Percentiles rank a stretch among this genome's conserved stretches.
These are phyloP conservation scores for Parapsyche elsis DNA, from an alignment of 1,140 invertebrate species.

Conservation along the genomic window DNA sequence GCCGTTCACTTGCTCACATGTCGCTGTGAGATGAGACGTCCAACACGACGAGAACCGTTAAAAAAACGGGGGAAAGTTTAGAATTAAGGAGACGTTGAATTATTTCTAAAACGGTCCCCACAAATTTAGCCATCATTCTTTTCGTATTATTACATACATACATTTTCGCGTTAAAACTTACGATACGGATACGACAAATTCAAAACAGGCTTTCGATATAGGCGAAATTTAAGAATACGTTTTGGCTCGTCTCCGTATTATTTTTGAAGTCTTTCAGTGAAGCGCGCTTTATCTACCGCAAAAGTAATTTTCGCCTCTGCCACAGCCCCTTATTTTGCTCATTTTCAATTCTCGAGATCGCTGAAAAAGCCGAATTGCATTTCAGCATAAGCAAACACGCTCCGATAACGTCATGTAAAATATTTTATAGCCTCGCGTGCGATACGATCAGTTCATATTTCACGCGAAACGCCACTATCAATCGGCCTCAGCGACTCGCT, in stretches of 20 bases:
- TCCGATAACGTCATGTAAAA: constrained; percentile 39
- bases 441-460: constrained; percentile 37
- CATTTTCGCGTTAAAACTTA: too few relatives aligned
- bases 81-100: neutral
- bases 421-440: constrained; percentile 28
- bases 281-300: neutral
- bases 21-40: neutral
- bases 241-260: too few relatives aligned
- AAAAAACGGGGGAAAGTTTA: neutral
- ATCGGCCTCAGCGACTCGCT: neutral
- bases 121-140: neutral
- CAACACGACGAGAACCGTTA: neutral
- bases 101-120: neutral
- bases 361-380: constrained; percentile 29
- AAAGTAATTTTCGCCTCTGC: neutral
- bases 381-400: constrained; percentile 20
- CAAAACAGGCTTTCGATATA: neutral
- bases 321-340: neutral
- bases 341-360: constrained; percentile 13
- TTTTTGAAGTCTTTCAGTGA: neutral
- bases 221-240: too few relatives aligned
- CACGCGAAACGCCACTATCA: constrained; percentile 27
- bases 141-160: too few relatives aligned
- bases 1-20: neutral
- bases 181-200: neutral